Percentiles rank a stretch among this genome's conserved stretches.
These are phyloP conservation scores for Eumeta japonica DNA, from an alignment of 1,140 invertebrate species.

Conservation along the genomic window DNA sequence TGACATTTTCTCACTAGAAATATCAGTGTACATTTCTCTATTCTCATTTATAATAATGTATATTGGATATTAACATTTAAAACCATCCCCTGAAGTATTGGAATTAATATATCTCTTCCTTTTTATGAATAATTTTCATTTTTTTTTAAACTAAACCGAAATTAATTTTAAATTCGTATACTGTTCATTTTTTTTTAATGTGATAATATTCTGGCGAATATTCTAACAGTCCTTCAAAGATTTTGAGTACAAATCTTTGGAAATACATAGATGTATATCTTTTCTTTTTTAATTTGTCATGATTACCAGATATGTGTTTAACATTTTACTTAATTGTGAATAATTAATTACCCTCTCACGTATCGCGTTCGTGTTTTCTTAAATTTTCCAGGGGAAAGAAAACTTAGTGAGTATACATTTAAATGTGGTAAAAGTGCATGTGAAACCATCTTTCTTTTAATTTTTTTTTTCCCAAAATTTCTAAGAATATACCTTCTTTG, in stretches of 20 bases:
- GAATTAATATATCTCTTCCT: conserved; percentile 8
- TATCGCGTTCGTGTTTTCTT: conserved; percentile 35
- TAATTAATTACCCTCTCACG: conserved; percentile 38
- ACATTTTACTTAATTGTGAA: conserved; percentile 26
- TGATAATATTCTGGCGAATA: no score
- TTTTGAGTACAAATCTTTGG: conserved; percentile 28
- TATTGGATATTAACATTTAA: neutral
- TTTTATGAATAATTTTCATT: conserved; percentile 41
- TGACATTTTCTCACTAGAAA: conserved; percentile 16
- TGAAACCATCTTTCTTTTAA: conserved; percentile 3
- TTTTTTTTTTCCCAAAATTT: neutral
- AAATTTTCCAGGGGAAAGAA: conserved; percentile 69
- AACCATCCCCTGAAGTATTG: conserved; percentile 6
- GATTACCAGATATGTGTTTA: conserved; percentile 19
- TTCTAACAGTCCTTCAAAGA: conserved; percentile 14
- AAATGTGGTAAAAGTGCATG: conserved; percentile 15
- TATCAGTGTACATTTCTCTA: neutral
- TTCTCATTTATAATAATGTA: neutral
- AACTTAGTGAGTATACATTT: conserved; percentile 69
- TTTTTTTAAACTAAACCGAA: conserved; percentile 23
- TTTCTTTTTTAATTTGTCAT: no score
- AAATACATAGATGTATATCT: no score
- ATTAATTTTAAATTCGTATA: no score
- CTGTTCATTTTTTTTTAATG: no score
- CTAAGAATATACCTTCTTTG: no score